Percentiles rank a stretch among this genome's conserved stretches.
These are phyloP conservation scores for Cryptoblepharus egeriae DNA, from an alignment of 2,797 vertebrate genomes.

Conservation along the genomic window DNA sequence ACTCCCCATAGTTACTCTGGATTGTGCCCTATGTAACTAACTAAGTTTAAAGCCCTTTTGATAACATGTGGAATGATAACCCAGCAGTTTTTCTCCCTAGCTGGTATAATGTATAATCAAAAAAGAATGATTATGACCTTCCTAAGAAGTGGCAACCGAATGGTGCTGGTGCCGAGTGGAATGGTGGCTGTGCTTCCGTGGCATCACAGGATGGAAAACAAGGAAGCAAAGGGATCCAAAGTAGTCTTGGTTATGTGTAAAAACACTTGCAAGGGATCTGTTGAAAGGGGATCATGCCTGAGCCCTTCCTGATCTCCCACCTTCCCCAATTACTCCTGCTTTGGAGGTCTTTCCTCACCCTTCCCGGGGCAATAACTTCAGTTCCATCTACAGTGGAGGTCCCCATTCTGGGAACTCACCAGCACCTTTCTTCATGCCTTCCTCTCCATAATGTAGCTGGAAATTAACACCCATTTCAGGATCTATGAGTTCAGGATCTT, in stretches of 20 bases:
- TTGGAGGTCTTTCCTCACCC: background rate
- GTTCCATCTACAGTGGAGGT: background rate
- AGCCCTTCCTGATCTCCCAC: background rate
- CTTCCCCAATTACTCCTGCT: too few species aligned
- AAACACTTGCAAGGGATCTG: background rate
- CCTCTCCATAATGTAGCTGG: too few species aligned
- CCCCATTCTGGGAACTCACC: too few species aligned
- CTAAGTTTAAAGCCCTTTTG: too few species aligned
- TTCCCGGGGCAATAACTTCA: background rate
- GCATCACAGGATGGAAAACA: too few species aligned
- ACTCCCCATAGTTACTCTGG: too few species aligned
- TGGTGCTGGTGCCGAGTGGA: too few species aligned
- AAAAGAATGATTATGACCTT: background rate
- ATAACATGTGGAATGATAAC: background rate
- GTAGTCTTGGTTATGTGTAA: background rate
- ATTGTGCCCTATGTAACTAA: too few species aligned
- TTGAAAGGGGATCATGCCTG: background rate
- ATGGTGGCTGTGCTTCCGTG: too few species aligned
- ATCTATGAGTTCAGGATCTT: too few species aligned
- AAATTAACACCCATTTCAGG: too few species aligned
- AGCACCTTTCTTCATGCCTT: too few species aligned
- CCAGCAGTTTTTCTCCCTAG: background rate
- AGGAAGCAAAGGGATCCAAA: background rate
- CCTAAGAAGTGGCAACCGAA: background rate
- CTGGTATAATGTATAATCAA: background rate